These are phyloP conservation scores for Lithobius niger DNA, from an alignment of 1,140 invertebrate genomes.

Conservation along the genomic window DNA sequence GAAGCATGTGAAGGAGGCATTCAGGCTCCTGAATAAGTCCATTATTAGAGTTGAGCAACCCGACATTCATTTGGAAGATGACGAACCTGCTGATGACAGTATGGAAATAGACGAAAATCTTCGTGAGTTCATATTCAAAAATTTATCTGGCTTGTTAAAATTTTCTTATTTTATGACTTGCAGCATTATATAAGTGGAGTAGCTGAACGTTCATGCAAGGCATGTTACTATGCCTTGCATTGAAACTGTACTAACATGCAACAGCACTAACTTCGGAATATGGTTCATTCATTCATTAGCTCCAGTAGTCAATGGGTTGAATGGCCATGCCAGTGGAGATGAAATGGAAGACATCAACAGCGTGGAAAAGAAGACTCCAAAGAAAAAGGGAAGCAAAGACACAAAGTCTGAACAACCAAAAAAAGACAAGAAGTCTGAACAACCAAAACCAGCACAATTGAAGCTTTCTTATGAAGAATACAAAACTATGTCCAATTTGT, in stretches of 20 bases:
- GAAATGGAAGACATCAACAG: conserved; percentile 21
- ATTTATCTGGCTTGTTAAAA: neutral
- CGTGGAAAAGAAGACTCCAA: neutral
- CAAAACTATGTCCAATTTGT: conserved; percentile 78
- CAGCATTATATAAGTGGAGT: too few relatives aligned
- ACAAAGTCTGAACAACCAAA: conserved; percentile 11
- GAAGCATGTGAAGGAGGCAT: conserved; percentile 88
- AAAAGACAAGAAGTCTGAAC: conserved; percentile 11
- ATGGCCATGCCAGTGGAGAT: conserved; percentile 14
- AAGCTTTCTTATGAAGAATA: conserved; percentile 92
- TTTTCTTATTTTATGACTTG: neutral
- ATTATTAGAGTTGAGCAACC: conserved; percentile 96
- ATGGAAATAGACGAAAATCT: conserved; percentile 22
- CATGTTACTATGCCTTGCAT: too few relatives aligned
- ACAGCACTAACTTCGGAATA: too few relatives aligned
- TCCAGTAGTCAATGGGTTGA: neutral
- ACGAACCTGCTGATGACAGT: conserved; percentile 39
- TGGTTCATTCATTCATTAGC: too few relatives aligned
- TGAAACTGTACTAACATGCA: too few relatives aligned
- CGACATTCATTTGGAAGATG: conserved; percentile 85
- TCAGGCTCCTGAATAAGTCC: conserved; percentile 89
- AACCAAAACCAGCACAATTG: conserved; percentile 48
- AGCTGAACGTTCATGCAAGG: too few relatives aligned
- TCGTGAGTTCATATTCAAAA: neutral
- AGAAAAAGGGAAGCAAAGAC: conserved; percentile 9